Evolutionary conservation across 2,113 vertebrate genomes (phyloP).

Genomic region (Telmatochromis bifrenatus): DNA sequence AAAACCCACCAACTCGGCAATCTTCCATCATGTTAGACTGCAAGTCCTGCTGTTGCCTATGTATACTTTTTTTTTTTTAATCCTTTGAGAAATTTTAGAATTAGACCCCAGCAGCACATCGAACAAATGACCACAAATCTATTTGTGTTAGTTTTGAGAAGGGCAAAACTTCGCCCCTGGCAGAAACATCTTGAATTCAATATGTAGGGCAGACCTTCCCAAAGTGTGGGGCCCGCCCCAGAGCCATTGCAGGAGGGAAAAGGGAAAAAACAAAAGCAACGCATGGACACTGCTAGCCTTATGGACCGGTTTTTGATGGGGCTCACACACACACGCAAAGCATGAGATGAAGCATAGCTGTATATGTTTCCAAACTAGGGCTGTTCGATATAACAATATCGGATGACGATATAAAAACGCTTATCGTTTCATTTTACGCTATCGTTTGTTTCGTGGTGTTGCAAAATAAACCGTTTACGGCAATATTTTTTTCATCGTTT

Average conservation of each 20-base stretch:
- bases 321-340: background rate
- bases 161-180: background rate
- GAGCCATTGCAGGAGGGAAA: background rate
- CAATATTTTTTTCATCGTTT: background rate
- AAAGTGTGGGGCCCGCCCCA: background rate
- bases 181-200: background rate
- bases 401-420: background rate
- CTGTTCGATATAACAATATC: background rate
- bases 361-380: background rate
- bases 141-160: background rate
- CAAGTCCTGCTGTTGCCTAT: background rate
- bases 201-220: background rate
- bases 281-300: background rate
- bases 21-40: background rate
- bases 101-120: background rate
- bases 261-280: background rate
- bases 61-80: background rate
- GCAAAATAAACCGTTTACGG: background rate
- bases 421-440: background rate
- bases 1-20: background rate
- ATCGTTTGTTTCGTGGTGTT: background rate
- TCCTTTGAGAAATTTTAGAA: background rate
- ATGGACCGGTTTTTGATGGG: background rate
- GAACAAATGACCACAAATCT: background rate
- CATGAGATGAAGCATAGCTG: background rate